Percentiles rank a stretch among this genome's conserved stretches.
Evolutionary conservation across 2,888 invertebrate species (phyloP).

Genomic region (Hartigia nigra): DNA sequence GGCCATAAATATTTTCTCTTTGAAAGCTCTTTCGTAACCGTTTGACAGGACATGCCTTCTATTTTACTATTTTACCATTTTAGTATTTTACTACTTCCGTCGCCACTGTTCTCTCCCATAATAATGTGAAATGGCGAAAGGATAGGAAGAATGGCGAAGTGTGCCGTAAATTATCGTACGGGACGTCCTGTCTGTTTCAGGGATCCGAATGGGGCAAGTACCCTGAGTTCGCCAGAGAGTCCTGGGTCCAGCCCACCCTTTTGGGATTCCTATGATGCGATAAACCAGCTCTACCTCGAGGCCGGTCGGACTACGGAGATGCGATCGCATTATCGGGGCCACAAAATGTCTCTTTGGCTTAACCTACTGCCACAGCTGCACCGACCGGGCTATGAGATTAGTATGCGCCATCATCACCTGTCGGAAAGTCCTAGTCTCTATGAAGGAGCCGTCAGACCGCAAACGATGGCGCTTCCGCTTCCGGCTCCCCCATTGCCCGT

Average conservation of each 20-base stretch:
- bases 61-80: not conserved
- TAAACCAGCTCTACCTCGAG: constrained; percentile 88
- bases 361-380: constrained; percentile 92
- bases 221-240: constrained; percentile 61
- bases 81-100: not conserved
- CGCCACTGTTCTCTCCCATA: not conserved
- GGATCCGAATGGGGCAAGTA: constrained; percentile 74
- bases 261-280: constrained; percentile 92
- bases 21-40: not conserved
- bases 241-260: constrained; percentile 74
- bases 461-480: constrained; percentile 76
- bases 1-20: not conserved
- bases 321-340: constrained; percentile 92
- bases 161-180: not conserved
- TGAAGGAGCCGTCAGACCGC: constrained; percentile 81
- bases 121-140: not conserved
- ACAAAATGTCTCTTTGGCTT: constrained; percentile 93
- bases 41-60: not conserved
- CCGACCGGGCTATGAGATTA: constrained; percentile 85
- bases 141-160: not conserved
- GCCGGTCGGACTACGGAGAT: constrained; percentile 73
- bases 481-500: constrained; percentile 67
- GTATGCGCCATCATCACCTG: constrained; percentile 90
- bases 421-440: constrained; percentile 70
- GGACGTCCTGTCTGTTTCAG: constrained; percentile 65